These are phyloP conservation scores for Paracanthobrama guichenoti DNA, from an alignment of 2,113 vertebrate species.

Conservation along the genomic window DNA sequence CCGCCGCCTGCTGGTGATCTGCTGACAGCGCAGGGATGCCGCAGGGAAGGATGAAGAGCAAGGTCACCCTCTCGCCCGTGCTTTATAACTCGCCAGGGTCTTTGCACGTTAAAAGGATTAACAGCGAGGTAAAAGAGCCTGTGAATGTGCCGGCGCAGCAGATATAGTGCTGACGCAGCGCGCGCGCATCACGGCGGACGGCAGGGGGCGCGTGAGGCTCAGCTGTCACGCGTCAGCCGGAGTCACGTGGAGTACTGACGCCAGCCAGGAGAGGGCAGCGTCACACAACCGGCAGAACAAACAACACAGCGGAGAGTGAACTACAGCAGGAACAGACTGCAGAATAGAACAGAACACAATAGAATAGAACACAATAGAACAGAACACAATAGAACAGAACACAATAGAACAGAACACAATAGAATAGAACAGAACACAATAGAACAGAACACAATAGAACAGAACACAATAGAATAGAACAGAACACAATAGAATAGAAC, in stretches of 20 bases:
- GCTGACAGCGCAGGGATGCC: neutral
- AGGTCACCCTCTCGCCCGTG: neutral
- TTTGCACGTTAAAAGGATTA: constrained; percentile 36
- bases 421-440: too few species aligned
- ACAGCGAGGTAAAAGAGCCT: constrained; percentile 24
- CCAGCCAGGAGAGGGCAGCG: neutral
- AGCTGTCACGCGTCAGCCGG: neutral
- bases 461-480: too few species aligned
- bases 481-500: too few species aligned
- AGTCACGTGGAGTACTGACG: neutral
- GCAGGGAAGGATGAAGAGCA: neutral
- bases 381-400: too few species aligned
- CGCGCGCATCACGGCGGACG: neutral
- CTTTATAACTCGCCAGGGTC: constrained; percentile 10
- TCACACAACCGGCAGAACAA: neutral
- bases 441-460: too few species aligned
- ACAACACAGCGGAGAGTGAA: neutral
- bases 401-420: too few species aligned
- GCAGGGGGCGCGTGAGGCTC: neutral
- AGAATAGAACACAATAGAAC: too few species aligned
- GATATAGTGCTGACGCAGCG: constrained; percentile 12
- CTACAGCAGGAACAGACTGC: too few species aligned
- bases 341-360: too few species aligned
- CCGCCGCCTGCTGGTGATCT: neutral
- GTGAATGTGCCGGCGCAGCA: constrained; percentile 18